Conservation (phyloP, 1,140 invertebrate genomes). For the Panulirus ornatus region DNA sequence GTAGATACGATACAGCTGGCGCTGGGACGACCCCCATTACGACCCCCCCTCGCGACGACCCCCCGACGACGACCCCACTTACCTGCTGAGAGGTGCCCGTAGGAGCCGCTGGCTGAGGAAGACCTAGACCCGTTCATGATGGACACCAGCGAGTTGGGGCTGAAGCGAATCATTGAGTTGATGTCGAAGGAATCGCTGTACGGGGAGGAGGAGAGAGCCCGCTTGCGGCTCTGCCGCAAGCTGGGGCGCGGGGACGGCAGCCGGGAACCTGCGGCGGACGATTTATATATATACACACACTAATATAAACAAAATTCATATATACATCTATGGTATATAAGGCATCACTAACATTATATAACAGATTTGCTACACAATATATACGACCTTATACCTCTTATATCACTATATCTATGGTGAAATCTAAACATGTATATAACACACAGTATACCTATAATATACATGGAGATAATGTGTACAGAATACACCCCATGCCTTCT, state of each 20-base stretch:
- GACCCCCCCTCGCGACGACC: too few species aligned
- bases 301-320: too few species aligned
- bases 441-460: too few species aligned
- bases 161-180: slow-evolving; percentile 96
- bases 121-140: slow-evolving; percentile 92
- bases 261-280: slow-evolving; percentile 64
- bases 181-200: slow-evolving; percentile 96
- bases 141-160: slow-evolving; percentile 94
- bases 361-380: too few species aligned
- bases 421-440: too few species aligned
- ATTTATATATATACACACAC: not conserved
- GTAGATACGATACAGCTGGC: too few species aligned
- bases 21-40: too few species aligned
- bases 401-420: too few species aligned
- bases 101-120: slow-evolving; percentile 91
- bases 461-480: too few species aligned
- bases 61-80: slow-evolving; percentile 1
- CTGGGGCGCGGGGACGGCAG: slow-evolving; percentile 81
- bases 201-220: slow-evolving; percentile 94
- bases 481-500: too few species aligned
- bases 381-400: too few species aligned
- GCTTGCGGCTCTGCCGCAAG: slow-evolving; percentile 88
- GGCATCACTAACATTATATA: not conserved
- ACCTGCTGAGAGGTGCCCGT: slow-evolving; percentile 95
- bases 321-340: too few species aligned